Evolutionary conservation across 2,888 invertebrate species (phyloP), one percentile per base, ranked within the genome.

Genomic region (Melinaea marsaeus): DNA sequence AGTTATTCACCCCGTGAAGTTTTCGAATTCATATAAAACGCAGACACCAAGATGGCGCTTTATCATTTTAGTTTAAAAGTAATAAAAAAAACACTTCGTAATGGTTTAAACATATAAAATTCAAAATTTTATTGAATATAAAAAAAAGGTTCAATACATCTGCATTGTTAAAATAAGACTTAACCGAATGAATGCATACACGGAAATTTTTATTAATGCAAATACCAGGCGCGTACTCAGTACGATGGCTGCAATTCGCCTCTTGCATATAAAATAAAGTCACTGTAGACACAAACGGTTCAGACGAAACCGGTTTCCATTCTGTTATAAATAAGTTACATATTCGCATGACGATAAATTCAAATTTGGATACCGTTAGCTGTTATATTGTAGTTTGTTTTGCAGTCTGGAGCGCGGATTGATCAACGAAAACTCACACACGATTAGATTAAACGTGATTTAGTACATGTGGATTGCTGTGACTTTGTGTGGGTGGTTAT

Each of bases 211-310:
- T 62, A 62, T 64, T 47, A 68, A 64, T 62, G 62, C 66, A 66
- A 66, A 68, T 59, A 9, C 46, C 57, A 65, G 57, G 70, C 69
- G 13, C 67, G 70, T 69, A 71, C 69, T 67, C 57, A 58, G 61
- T 68, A 67, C 67, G 62, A 66, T 60, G 64, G 64, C 66, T 66
- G 70, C 72, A 67, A 69, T 67, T 64, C 71, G 69, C 60, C 64
- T 61, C 66, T 69, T 68, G 75, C 72, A 76, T 76, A 72, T 72
- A 63, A 72, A 74, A 70, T 69, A 72, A 66, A 54, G 56, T 66
- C 58, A 35, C 35, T 59, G 51, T 37, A 57, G 54, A 67, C 62
- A 57, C 13, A 55, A 54, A 66, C 60, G 42, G 35, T 37, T 6
- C 69, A 60, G 66, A 54, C 58, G 33, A 68, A 63, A 65, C 42